Base-by-base conservation (phyloP, 2,797 vertebrate species). In the Nothura maculosa region DNA sequence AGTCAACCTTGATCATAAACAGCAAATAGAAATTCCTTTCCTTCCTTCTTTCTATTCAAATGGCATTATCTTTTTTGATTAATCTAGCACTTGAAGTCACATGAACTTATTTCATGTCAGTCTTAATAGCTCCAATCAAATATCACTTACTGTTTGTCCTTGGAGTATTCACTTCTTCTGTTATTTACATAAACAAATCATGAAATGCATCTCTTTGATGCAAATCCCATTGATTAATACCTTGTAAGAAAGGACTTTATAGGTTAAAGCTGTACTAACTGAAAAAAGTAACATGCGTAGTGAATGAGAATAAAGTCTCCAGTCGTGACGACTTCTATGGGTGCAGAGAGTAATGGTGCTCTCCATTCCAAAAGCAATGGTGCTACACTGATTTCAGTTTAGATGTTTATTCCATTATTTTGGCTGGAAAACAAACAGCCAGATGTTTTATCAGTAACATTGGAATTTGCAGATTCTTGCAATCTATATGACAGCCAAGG, bases 131-230 rank as follows among this genome's bases (percentile, higher is more conserved):
- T 87, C 48, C 47, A 91, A 89, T 93, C 94, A 95, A 95, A 93
- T 43, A 88, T 78, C 81, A 80, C 45, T 96, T 92, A 83, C 43
- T 85, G 27, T 79, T 91, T 94, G 90, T 74, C 91, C 93, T 95
- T 94, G 95, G 73, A 94, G 72, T 63, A 63, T 80, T 96, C 77
- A 75, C 12, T 79, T 89, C 74, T 92, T 75, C 9, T 42, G 67
- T 57, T 94, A 94, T 94, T 94, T 95, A 89, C 81, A 95, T 95
- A 93, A 96, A 96, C 76, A 96, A 87, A 95, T 93, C 40, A 89
- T 69, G 62, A 60, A 95, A 87, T 85, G 77, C 21, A 73, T 68
- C 34, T 81, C 78, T 90, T 63, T 86, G 60, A 89, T 93, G 88
- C 74, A 91, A 95, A 92, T 94, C 28, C 20, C 72, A 79, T 81